A percentile compares a stretch with the other conserved stretches of the same genome.
Evolutionary conservation across 2,888 invertebrate species (phyloP).

Genomic region (Geophilus truncorum): DNA sequence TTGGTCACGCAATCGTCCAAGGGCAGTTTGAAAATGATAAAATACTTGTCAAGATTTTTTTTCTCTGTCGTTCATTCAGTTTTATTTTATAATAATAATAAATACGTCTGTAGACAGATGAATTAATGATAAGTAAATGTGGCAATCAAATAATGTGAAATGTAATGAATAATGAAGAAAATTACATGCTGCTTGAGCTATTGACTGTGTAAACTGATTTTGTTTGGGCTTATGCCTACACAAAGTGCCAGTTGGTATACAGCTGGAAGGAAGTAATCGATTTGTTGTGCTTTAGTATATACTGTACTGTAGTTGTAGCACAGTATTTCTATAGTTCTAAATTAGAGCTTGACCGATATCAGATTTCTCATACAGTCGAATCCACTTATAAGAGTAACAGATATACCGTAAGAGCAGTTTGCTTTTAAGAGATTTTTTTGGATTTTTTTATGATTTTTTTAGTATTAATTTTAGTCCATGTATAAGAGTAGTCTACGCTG

Average conservation of each 20-base stretch:
- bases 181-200: background rate
- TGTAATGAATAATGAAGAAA: background rate
- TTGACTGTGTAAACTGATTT: background rate
- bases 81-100: background rate
- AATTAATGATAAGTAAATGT: background rate
- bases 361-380: too few relatives aligned
- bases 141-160: background rate
- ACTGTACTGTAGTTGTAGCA: too few relatives aligned
- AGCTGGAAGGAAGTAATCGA: background rate
- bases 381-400: too few relatives aligned
- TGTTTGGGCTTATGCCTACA: background rate
- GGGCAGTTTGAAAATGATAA: background rate
- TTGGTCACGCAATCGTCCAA: background rate
- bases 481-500: too few relatives aligned
- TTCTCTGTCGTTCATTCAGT: too few relatives aligned
- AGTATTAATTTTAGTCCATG: too few relatives aligned
- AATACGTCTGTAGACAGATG: background rate
- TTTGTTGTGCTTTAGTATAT: background rate
- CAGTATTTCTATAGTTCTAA: too few relatives aligned
- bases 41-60: background rate
- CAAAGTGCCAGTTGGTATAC: background rate
- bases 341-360: too few relatives aligned
- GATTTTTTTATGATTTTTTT: too few relatives aligned
- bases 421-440: too few relatives aligned
- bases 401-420: too few relatives aligned